These are phyloP conservation scores for Knipowitschia caucasica DNA, from an alignment of 2,797 vertebrate species.

Conservation along the genomic window DNA sequence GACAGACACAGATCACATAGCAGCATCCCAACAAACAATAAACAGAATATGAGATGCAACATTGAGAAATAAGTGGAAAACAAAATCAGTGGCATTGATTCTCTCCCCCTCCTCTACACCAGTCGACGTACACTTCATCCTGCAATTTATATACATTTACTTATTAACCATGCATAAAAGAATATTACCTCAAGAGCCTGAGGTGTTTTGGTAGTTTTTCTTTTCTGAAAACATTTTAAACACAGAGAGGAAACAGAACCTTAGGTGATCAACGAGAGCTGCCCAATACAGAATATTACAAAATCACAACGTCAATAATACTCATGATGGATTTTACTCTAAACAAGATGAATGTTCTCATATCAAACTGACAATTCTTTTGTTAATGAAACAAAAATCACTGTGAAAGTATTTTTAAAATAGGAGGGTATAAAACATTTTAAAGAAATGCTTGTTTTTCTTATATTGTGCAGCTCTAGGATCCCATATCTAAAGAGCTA, in stretches of 20 bases:
- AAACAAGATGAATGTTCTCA: no score
- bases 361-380: no score
- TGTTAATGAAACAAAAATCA: no score
- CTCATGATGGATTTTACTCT: no score
- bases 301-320: not conserved
- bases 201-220: conserved; percentile 60
- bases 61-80: conserved; percentile 37
- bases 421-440: no score
- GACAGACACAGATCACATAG: not conserved
- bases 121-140: conserved; percentile 67
- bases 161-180: conserved; percentile 81
- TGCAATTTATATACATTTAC: conserved; percentile 75
- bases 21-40: conserved; percentile 23
- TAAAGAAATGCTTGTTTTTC: not conserved
- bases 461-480: conserved; percentile 4
- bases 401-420: no score
- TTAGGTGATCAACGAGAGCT: not conserved
- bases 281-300: not conserved
- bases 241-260: conserved; percentile 60
- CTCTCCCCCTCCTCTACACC: conserved; percentile 60
- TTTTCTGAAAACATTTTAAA: conserved; percentile 71
- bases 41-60: conserved; percentile 38
- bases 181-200: conserved; percentile 66
- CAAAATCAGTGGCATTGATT: conserved; percentile 38
- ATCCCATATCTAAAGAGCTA: conserved; percentile 1